Evolutionary conservation across 2,113 vertebrate species (phyloP).

Genomic region (Todiramphus chloris): DNA sequence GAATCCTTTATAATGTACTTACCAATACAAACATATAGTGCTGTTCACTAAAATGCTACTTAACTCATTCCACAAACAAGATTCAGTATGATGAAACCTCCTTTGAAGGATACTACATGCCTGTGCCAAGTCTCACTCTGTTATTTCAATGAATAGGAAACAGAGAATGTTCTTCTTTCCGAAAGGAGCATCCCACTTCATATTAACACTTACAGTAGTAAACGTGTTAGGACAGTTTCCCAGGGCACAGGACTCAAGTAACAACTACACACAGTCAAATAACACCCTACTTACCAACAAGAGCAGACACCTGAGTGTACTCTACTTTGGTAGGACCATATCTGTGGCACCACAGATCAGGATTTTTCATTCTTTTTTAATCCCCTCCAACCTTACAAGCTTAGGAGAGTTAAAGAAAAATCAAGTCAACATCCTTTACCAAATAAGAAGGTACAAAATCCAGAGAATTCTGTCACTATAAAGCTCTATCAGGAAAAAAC

Average conservation of each 20-base stretch:
- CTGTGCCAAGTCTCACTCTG: background rate
- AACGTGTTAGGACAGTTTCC: background rate
- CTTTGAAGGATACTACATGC: background rate
- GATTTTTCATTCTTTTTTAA: background rate
- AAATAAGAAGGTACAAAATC: background rate
- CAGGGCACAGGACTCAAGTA: background rate
- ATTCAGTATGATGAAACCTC: background rate
- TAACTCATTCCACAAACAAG: background rate
- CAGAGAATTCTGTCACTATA: background rate
- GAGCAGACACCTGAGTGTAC: background rate
- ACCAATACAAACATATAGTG: background rate
- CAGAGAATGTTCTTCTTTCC: background rate
- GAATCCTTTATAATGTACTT: background rate
- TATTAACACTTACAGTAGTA: background rate
- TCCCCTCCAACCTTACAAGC: background rate
- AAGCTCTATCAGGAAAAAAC: background rate
- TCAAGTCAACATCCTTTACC: background rate
- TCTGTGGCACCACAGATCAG: background rate
- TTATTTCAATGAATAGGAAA: background rate
- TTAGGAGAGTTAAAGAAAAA: background rate
- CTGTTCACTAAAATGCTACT: background rate
- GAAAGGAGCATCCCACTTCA: background rate
- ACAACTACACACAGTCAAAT: background rate
- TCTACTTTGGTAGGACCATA: background rate
- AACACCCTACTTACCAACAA: background rate